phyloP scores from a whole-genome alignment of 2,113 vertebrate species.

The Trematomus loennbergii region DNA sequence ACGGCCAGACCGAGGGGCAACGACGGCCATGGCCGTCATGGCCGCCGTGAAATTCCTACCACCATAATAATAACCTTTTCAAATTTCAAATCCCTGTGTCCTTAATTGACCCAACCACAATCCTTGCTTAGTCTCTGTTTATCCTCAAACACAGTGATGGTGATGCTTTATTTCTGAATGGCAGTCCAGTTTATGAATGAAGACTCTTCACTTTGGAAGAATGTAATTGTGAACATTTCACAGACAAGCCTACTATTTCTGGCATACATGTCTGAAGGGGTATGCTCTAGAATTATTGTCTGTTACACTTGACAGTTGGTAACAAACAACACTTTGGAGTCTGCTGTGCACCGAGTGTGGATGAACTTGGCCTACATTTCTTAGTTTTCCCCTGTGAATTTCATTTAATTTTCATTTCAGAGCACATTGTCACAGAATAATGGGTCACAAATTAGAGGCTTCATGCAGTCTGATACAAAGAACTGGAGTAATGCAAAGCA shows the following conservation, averaged over 20 bases:
- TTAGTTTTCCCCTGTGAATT: not conserved
- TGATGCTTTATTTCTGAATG: conserved; percentile 9
- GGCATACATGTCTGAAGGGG: conserved; percentile 1
- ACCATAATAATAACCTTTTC: too few relatives aligned
- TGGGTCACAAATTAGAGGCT: not conserved
- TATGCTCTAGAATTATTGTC: conserved; percentile 12
- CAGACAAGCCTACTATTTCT: conserved; percentile 9
- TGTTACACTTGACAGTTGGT: conserved; percentile 18
- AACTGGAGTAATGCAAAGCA: not conserved
- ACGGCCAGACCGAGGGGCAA: too few relatives aligned
- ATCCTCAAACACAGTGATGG: not conserved
- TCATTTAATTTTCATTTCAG: not conserved
- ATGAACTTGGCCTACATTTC: conserved; percentile 37
- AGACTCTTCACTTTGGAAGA: conserved; percentile 2
- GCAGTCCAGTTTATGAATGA: conserved; percentile 20
- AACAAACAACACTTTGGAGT: conserved; percentile 15
- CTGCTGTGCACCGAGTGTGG: not conserved
- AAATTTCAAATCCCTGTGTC: not conserved
- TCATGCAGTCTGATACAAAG: conserved; percentile 4
- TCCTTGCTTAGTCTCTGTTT: not conserved
- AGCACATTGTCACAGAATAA: conserved; percentile 7
- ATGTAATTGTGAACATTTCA: conserved; percentile 5
- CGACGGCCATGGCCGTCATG: too few relatives aligned
- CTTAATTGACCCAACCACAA: not conserved
- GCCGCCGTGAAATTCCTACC: too few relatives aligned